Conservation (phyloP, 2,113 vertebrate genomes). For the Neotoma lepida region DNA sequence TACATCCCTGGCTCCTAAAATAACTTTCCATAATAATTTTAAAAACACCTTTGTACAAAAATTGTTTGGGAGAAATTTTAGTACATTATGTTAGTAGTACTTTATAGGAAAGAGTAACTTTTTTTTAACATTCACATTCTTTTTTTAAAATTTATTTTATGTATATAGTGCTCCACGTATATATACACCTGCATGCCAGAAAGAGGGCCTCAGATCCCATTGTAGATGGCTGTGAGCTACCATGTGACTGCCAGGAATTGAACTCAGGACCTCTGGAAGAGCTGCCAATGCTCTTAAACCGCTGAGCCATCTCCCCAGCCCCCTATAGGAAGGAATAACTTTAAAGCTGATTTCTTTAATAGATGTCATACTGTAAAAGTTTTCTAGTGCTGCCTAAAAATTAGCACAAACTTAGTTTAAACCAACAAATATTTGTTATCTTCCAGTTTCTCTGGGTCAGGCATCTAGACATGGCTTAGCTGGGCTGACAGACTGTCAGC, state of each 20-base stretch:
- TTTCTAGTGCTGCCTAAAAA: slow-evolving; percentile 2
- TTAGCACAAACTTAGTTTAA: slow-evolving; percentile 3
- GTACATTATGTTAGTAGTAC: neutral
- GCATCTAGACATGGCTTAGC: neutral
- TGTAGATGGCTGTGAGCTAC: too few relatives aligned
- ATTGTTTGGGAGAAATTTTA: slow-evolving; percentile 16
- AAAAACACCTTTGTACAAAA: slow-evolving; percentile 5
- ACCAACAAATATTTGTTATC: neutral
- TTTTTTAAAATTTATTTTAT: too few relatives aligned
- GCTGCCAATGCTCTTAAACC: too few relatives aligned
- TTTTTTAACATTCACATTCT: too few relatives aligned
- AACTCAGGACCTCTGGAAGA: too few relatives aligned
- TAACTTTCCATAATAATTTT: neutral
- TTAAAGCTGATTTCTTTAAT: slow-evolving; percentile 28
- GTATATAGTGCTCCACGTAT: too few relatives aligned
- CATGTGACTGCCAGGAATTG: too few relatives aligned
- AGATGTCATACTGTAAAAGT: neutral
- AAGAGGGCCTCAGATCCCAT: too few relatives aligned
- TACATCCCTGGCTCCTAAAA: neutral
- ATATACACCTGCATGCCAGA: too few relatives aligned
- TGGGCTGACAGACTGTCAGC: neutral
- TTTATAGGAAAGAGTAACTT: slow-evolving; percentile 7
- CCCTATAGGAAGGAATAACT: neutral
- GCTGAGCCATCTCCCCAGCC: too few relatives aligned
- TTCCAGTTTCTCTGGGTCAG: neutral